Evolutionary conservation across 2,888 invertebrate genomes (phyloP), one percentile per base, ranked within the genome.

Genomic region (Operophtera brumata): DNA sequence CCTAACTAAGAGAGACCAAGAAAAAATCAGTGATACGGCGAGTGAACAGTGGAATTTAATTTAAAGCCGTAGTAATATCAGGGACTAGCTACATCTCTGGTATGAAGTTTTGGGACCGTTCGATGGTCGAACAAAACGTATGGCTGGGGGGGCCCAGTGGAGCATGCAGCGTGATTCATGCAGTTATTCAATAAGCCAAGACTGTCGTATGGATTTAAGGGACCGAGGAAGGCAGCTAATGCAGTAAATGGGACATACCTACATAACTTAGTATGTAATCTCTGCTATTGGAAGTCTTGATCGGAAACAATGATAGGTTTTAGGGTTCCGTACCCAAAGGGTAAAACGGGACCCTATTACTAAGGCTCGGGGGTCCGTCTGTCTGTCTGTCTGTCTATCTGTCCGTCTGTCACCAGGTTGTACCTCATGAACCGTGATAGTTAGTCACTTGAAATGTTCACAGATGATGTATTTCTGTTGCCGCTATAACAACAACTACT

Each of bases 171-270:
- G 82, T 87, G 86, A 86, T 80, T 88, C 87, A 86, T 84, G 80
- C 84, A 81, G 79, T 85, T 84, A 87, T 88, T 86, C 82, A 85
- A 87, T 88, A 86, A 85, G 71, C 78, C 75, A 71, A 71, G 67
- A 66, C 64, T 65, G 67, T 65, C 70, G 73, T 76, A 66, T 73
- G 73, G 75, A 76, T 73, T 77, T 77, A 78, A 71, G 68, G 64
- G 62, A 70, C 78, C 75, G 74, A 77, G 71, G 74, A 73, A 72
- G 62, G 65, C 64, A 53, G 64, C 68, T 67, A 69, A 73, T 69
- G 66, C 67, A 63, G 37, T 40, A 35, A 39, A 56, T 50, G 26
- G 6, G 30, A 42, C 48, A 46, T 42, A 20, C n/a, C 25, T 42
- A 34, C 11, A n/a, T n/a, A 41, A 12, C 25, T 12, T 12, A 30